Conservation (phyloP, 2,797 vertebrate genomes). For the Atherinosoma microstoma region DNA sequence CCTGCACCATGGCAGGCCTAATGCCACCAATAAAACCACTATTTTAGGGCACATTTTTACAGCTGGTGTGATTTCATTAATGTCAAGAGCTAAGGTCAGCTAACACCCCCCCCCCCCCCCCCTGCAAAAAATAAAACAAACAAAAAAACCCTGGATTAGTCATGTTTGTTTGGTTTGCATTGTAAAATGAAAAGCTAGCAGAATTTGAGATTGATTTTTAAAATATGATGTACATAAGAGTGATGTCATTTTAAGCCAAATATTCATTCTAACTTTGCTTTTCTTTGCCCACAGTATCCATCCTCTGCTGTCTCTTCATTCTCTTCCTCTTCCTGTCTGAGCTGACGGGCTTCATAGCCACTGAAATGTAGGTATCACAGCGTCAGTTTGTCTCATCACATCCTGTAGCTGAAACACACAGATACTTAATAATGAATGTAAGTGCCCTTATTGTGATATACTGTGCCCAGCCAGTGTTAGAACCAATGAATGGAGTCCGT, state of each 20-base stretch:
- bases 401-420: constrained; percentile 20
- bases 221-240: constrained; percentile 1
- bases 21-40: constrained; percentile 59
- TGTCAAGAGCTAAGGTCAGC: constrained; percentile 62
- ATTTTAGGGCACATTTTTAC: constrained; percentile 55
- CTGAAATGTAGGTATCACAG: constrained; percentile 93
- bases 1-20: constrained; percentile 51
- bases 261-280: constrained; percentile 30
- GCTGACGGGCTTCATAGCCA: constrained; percentile 97
- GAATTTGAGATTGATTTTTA: constrained; percentile 31
- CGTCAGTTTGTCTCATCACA: constrained; percentile 11
- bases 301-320: constrained; percentile 99
- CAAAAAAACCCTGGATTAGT: constrained; percentile 17
- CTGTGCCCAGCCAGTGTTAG: constrained; percentile 24
- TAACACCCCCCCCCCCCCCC: constrained; percentile 2
- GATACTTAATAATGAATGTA: constrained; percentile 43
- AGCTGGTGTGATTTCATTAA: constrained; percentile 61
- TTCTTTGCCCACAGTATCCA: constrained; percentile 90
- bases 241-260: constrained; percentile 14
- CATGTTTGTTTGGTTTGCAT: constrained; percentile 44
- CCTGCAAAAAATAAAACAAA: too few species aligned
- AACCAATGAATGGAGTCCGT: constrained; percentile 46
- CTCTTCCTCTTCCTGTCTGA: constrained; percentile 99
- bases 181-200: constrained; percentile 27
- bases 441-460: constrained; percentile 45